Evolutionary conservation across 2,113 vertebrate genomes (phyloP).

Genomic region (Pseudorhombus dupliciocellatus): DNA sequence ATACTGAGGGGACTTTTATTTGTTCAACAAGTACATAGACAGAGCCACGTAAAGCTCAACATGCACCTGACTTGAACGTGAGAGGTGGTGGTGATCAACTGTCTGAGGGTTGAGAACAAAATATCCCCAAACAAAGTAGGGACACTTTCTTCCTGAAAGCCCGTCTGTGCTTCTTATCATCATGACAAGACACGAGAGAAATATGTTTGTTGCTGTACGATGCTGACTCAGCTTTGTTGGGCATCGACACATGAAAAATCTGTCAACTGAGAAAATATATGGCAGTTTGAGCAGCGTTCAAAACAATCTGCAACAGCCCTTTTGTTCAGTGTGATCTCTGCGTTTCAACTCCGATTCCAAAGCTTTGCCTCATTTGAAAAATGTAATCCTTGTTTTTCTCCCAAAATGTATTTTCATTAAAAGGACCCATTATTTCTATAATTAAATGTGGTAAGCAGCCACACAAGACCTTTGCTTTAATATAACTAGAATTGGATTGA

Average conservation of each 20-base stretch:
- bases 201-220: too few species aligned
- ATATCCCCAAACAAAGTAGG: neutral
- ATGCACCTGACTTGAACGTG: constrained; percentile 2
- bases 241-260: too few species aligned
- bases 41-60: constrained; percentile 15
- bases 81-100: neutral
- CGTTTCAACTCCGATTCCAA: neutral
- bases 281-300: too few species aligned
- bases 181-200: too few species aligned
- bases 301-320: too few species aligned
- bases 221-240: too few species aligned
- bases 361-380: neutral
- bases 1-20: neutral
- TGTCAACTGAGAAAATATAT: too few species aligned
- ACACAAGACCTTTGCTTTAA: neutral
- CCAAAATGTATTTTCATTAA: neutral
- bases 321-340: neutral
- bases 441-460: neutral
- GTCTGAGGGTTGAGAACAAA: neutral
- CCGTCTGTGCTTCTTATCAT: too few species aligned
- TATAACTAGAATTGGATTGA: neutral
- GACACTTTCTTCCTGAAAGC: too few species aligned
- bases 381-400: neutral
- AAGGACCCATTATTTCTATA: neutral
- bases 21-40: constrained; percentile 39